Evolutionary conservation across 2,113 vertebrate species (phyloP).

Genomic region (Tyto alba): DNA sequence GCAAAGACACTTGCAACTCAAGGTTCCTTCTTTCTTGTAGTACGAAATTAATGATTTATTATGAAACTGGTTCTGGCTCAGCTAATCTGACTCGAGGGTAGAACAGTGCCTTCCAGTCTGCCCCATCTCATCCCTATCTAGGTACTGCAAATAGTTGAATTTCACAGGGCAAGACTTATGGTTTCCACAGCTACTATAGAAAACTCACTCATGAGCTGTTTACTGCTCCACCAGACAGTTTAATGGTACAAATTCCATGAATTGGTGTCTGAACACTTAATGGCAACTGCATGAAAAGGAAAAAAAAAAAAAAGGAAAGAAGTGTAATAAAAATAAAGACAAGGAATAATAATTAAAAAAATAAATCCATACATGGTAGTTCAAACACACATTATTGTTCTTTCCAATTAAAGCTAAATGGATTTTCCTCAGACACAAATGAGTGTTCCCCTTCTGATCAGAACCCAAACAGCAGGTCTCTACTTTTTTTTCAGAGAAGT

Average conservation of each 20-base stretch:
- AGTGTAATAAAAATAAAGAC: background rate
- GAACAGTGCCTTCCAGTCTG: background rate
- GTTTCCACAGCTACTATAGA: background rate
- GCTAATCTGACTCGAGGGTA: background rate
- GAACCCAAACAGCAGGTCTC: background rate
- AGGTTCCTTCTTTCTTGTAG: background rate
- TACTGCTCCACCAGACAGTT: background rate
- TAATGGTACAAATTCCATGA: background rate
- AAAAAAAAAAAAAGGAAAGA: background rate
- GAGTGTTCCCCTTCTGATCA: background rate
- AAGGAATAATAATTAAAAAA: background rate
- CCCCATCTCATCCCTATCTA: background rate
- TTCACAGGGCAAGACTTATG: background rate
- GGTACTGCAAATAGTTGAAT: background rate
- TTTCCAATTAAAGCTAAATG: background rate
- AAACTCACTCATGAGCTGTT: background rate
- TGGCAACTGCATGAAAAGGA: background rate
- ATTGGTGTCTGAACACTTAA: background rate
- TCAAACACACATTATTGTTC: background rate
- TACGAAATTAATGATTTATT: background rate
- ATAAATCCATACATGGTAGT: background rate
- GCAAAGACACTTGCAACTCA: background rate
- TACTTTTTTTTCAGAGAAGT: background rate
- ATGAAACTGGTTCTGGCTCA: background rate
- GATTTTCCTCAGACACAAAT: background rate